phyloP scores from a whole-genome alignment of 1,140 invertebrate species.

The Cotesia chilonis region DNA sequence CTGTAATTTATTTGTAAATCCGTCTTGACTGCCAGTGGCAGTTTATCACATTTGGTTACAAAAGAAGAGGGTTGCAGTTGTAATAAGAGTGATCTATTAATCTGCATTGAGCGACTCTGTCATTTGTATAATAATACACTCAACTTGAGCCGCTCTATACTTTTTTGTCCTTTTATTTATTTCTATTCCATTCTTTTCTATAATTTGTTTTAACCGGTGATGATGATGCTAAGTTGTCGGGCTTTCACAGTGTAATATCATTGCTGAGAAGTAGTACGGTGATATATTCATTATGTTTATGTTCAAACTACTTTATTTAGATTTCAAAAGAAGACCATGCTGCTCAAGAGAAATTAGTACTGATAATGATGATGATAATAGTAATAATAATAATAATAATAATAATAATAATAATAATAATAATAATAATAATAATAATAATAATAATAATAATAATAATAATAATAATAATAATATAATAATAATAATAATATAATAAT shows the following conservation, averaged over 20 bases:
- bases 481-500: too few species aligned
- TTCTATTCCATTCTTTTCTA: too few species aligned
- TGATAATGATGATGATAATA: too few species aligned
- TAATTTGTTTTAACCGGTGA: too few species aligned
- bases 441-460: too few species aligned
- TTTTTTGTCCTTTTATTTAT: not conserved
- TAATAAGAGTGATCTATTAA: slow-evolving; percentile 16
- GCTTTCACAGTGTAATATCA: slow-evolving; percentile 1
- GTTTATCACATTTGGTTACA: slow-evolving; percentile 39
- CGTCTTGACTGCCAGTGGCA: slow-evolving; percentile 32
- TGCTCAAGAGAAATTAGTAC: too few species aligned
- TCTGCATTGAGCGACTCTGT: slow-evolving; percentile 29
- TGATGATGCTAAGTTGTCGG: not conserved
- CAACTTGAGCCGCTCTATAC: not conserved
- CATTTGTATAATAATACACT: slow-evolving; percentile 46
- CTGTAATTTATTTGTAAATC: slow-evolving; percentile 10
- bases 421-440: too few species aligned
- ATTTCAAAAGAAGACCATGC: too few species aligned
- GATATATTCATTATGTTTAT: not conserved
- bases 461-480: too few species aligned
- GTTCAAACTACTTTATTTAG: too few species aligned
- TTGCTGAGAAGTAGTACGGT: slow-evolving; percentile 5
- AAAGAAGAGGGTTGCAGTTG: slow-evolving; percentile 32
- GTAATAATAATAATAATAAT: too few species aligned
- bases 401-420: too few species aligned